Base-by-base conservation (phyloP, 2,888 invertebrate species). In the Metallyticus violacea region DNA sequence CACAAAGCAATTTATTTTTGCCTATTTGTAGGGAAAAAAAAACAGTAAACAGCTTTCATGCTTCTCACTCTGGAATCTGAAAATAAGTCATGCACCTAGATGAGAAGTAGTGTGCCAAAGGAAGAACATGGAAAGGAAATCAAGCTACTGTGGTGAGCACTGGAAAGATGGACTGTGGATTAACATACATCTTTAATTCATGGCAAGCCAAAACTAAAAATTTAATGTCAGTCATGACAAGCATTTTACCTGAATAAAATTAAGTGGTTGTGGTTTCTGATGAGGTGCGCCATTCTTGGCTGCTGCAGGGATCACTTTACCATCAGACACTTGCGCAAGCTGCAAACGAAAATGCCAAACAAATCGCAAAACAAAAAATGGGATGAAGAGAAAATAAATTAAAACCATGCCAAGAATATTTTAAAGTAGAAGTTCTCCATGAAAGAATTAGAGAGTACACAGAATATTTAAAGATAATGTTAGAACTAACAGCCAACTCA, bases 281-380 rank as follows among this genome's bases (percentile, higher is more conserved):
- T 91, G 90, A 88, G 92, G 91, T 82, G 93, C 92, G 81, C 93
- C 93, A 90, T 94, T 93, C 28, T 93, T 92, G 85, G 95, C 86
- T 62, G 85, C 79, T 28, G 87, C 94, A 88, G 95, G 92, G 87
- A 94, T 93, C 88, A 94, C 94, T 91, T 95, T 95, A 15, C 95
- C 95, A 89, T 94, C 95, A 81, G 94, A 94, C 89, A 95, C 94
- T 91, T 95, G 95, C 91, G 95, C 95, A 92, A 95, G 91, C 95
- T 95, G 90, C 6, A 90, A 90, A 80, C 62, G 81, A 86, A 86
- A 87, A 85, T 85, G 76, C 77, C 81, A 81, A 81, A 79, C 79
- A 81, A 87, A 86, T 81, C 85, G 28, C 79, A 79, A 86, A 28
- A 77, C 77, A 81, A 85, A 86, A 85, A 86, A 9, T 26, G 82